phyloP scores from a whole-genome alignment of 2,888 invertebrate genomes.

The Homarus gammarus region DNA sequence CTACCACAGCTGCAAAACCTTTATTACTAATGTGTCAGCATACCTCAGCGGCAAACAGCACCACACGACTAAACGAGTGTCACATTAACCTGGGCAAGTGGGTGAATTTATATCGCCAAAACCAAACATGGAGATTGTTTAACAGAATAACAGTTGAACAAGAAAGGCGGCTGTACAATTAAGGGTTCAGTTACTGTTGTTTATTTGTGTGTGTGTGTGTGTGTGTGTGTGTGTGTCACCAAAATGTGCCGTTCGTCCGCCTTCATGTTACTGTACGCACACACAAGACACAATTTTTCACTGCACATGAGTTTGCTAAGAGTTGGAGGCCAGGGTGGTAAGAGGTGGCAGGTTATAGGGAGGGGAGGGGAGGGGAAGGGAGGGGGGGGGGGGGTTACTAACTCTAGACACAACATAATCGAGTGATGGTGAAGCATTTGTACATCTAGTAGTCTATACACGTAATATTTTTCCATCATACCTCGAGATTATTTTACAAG shows the following conservation, averaged over 20 bases:
- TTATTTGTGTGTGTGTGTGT: conserved; percentile 3
- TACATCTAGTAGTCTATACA: no score
- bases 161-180: neutral
- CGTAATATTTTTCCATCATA: no score
- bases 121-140: neutral
- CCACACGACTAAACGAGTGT: conserved; percentile 2
- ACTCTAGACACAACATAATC: no score
- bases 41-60: neutral
- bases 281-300: no score
- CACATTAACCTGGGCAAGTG: conserved; percentile 7
- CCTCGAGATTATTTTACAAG: no score
- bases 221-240: no score
- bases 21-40: neutral
- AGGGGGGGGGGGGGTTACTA: no score
- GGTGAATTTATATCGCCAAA: neutral
- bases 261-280: no score
- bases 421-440: no score
- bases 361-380: no score
- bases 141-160: conserved; percentile 12
- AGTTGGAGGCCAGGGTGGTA: neutral
- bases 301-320: neutral
- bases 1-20: neutral
- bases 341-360: no score
- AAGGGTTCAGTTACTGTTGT: neutral
- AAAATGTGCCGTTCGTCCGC: no score